Percentiles rank a stretch among this genome's conserved stretches.
Evolutionary conservation across 2,113 vertebrate genomes (phyloP).

Genomic region (Bos taurus): ARS-UCD2.0 NC_037331.1:11322001-11322500

Average conservation of each 20-base stretch:
- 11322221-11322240: not conserved
- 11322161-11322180: not conserved
- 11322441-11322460: not conserved
- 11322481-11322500: not conserved
- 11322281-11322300: not conserved
- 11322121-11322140: not conserved
- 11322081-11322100: not conserved
- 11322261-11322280: not conserved
- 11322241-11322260: not conserved
- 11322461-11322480: not conserved
- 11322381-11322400: not conserved
- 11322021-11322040: not conserved
- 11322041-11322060: not conserved
- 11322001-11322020: not conserved
- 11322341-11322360: not conserved
- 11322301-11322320: not conserved
- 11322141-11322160: not conserved
- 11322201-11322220: not conserved
- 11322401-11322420: accelerated
- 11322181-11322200: not conserved
- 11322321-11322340: not conserved
- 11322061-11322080: not conserved
- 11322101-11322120: not conserved
- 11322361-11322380: not conserved
- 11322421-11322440: not conserved